Evolutionary conservation across 2,113 vertebrate species (phyloP).

Genomic region (Clarias gariepinus): DNA sequence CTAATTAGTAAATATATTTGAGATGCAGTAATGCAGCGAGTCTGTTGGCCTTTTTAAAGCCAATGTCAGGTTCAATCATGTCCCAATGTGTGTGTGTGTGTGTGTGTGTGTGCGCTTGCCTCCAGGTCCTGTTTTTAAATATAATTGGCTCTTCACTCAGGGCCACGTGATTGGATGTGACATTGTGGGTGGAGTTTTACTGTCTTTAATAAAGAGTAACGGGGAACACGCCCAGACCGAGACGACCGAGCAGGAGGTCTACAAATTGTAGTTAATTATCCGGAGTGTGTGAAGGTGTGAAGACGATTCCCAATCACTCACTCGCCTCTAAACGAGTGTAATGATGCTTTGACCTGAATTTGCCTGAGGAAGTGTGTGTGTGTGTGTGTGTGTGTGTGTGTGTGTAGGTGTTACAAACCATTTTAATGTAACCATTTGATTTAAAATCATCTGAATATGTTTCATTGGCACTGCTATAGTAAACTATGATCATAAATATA

Average conservation of each 20-base stretch:
- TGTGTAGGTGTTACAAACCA: not conserved
- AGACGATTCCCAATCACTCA: constrained; percentile 41
- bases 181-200: constrained; percentile 73
- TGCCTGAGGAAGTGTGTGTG: constrained; percentile 47
- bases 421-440: not conserved
- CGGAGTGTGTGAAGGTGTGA: constrained; percentile 71
- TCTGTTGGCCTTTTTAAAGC: constrained; percentile 75
- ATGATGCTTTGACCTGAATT: constrained; percentile 66
- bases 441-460: not conserved
- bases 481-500: not conserved
- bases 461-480: not conserved
- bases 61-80: constrained; percentile 78
- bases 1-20: not conserved
- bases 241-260: constrained; percentile 85
- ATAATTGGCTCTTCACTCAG: constrained; percentile 84
- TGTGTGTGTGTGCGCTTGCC: constrained; percentile 61
- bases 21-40: constrained; percentile 51
- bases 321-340: constrained; percentile 58
- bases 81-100: constrained; percentile 58
- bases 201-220: constrained; percentile 62
- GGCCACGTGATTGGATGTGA: constrained; percentile 78
- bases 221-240: constrained; percentile 70
- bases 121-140: constrained; percentile 74
- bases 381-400: constrained; percentile 11
- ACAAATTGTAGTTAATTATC: constrained; percentile 84